These are phyloP conservation scores for Temnothorax ravouxi DNA, from an alignment of 2,888 invertebrate species.

Conservation along the genomic window DNA sequence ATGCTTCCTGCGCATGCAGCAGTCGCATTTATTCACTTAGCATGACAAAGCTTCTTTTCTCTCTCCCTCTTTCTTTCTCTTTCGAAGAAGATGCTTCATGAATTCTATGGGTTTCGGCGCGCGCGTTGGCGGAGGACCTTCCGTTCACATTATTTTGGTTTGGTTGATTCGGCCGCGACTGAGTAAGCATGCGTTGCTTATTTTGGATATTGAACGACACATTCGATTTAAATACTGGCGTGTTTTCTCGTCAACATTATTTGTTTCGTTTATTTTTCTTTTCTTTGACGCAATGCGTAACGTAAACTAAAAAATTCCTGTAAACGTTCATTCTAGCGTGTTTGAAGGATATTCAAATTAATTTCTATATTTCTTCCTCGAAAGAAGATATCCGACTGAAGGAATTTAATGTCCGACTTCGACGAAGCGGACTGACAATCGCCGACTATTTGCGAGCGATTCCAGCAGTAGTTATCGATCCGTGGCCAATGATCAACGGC, in stretches of 20 bases:
- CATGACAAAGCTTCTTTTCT: conserved; percentile 78
- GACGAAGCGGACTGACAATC: conserved; percentile 14
- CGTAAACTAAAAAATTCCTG: not conserved
- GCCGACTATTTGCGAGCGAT: conserved; percentile 1
- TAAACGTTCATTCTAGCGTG: not conserved
- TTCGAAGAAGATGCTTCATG: not conserved
- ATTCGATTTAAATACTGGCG: conserved; percentile 33
- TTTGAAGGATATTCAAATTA: not conserved
- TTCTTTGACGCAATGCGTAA: conserved; percentile 22
- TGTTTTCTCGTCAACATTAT: conserved; percentile 8
- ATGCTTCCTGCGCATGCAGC: conserved; percentile 56
- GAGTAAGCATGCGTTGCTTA: conserved; percentile 46
- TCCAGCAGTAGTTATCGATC: conserved; percentile 48
- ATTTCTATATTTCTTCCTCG: conserved; percentile 3
- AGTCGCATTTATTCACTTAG: conserved; percentile 76
- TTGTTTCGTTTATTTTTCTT: conserved; percentile 1
- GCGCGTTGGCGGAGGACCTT: conserved; percentile 48
- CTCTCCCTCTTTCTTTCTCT: conserved; percentile 12
- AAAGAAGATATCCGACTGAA: not conserved
- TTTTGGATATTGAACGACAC: conserved; percentile 22
- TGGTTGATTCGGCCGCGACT: conserved; percentile 11
- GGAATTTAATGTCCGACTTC: not conserved
- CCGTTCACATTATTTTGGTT: conserved; percentile 44
- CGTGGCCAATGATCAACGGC: conserved; percentile 67
- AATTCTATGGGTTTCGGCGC: conserved; percentile 36